A percentile compares a stretch with the other conserved stretches of the same genome.
phyloP scores from a whole-genome alignment of 2,113 vertebrate genomes.

The Neoarius graeffei region DNA sequence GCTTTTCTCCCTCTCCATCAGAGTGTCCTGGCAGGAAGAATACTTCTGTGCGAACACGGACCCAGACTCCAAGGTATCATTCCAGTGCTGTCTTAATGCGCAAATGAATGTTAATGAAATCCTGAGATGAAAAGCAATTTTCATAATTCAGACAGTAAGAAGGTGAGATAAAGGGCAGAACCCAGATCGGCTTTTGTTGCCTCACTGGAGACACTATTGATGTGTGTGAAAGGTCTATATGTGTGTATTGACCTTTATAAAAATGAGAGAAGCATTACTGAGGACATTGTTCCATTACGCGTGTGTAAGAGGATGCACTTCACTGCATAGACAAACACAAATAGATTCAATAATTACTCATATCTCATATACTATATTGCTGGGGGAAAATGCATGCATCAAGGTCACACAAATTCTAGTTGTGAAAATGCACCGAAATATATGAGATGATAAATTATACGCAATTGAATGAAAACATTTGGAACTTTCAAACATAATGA shows the following conservation, averaged over 20 bases:
- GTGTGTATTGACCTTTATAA: slow-evolving; percentile 31
- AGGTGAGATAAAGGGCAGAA: slow-evolving; percentile 19
- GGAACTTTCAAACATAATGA: neutral
- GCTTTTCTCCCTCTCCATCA: slow-evolving; percentile 63
- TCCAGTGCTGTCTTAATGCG: neutral
- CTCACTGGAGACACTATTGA: neutral
- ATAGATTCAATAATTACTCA: neutral
- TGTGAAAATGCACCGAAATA: neutral
- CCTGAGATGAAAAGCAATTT: slow-evolving; percentile 5
- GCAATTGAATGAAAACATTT: neutral
- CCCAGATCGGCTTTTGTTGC: slow-evolving; percentile 11
- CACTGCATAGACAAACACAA: slow-evolving; percentile 27
- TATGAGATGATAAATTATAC: neutral
- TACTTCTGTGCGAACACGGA: slow-evolving; percentile 71
- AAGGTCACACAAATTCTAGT: neutral
- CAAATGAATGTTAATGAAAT: neutral
- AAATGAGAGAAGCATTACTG: slow-evolving; percentile 32
- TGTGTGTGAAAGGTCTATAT: neutral
- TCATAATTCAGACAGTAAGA: neutral
- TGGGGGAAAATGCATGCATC: neutral
- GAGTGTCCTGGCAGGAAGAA: slow-evolving; percentile 79
- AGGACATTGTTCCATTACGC: slow-evolving; percentile 35
- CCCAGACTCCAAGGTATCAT: slow-evolving; percentile 83
- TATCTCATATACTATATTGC: neutral
- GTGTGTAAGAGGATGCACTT: slow-evolving; percentile 41